Percentiles rank a stretch among this genome's conserved stretches.
Conservation (phyloP, 2,113 vertebrate genomes). For the Gopherus flavomarginatus region DNA sequence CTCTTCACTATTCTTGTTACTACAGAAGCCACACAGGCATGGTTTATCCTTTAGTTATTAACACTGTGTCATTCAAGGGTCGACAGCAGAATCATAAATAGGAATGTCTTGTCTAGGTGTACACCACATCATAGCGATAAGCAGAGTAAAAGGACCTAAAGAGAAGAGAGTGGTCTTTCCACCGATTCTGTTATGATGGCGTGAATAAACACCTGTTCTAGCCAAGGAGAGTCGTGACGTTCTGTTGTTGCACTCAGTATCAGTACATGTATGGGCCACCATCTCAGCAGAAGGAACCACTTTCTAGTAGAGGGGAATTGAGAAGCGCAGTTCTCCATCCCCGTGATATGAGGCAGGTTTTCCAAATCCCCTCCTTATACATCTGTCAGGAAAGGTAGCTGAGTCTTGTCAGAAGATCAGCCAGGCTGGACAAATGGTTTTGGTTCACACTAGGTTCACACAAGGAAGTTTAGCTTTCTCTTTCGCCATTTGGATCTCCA, state of each 20-base stretch:
- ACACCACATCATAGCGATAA: background rate
- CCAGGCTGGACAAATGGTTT: background rate
- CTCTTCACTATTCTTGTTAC: background rate
- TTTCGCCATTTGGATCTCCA: background rate
- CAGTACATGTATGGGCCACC: background rate
- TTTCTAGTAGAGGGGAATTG: background rate
- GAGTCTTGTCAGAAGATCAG: background rate
- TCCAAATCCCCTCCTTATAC: background rate
- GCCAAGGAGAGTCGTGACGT: no score
- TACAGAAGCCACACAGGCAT: background rate
- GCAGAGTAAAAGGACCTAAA: background rate
- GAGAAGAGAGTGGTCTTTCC: background rate
- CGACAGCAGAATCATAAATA: background rate
- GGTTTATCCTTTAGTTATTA: background rate
- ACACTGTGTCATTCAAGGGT: background rate
- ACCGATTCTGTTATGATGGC: background rate
- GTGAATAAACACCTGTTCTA: background rate
- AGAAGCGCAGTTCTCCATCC: background rate
- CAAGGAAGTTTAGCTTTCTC: background rate
- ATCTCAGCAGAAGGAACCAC: background rate
- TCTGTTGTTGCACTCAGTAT: background rate
- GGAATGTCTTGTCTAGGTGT: background rate
- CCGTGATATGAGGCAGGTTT: rapidly evolving
- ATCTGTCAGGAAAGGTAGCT: background rate
- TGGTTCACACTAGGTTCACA: background rate